Evolutionary conservation across 2,797 vertebrate genomes (phyloP).

Genomic region (Myiothlypis chrysogaster): DNA sequence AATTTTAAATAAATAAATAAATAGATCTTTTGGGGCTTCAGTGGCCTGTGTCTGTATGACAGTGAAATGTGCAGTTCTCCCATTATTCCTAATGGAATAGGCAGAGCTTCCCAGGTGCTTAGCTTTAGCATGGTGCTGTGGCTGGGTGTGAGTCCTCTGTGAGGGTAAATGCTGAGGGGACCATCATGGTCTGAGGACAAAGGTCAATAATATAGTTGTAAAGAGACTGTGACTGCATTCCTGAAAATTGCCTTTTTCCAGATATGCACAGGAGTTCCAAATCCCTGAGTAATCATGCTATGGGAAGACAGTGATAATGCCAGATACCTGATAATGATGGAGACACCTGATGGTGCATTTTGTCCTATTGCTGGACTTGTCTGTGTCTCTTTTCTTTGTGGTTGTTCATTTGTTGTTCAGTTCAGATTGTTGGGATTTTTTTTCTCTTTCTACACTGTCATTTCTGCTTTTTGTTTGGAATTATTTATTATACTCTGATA

Average conservation of each 20-base stretch:
- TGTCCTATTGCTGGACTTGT: neutral
- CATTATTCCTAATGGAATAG: neutral
- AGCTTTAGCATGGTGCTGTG: neutral
- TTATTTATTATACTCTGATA: neutral
- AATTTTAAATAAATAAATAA: neutral
- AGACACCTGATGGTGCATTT: neutral
- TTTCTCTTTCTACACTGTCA: neutral
- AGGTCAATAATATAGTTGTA: rapidly evolving
- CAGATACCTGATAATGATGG: neutral
- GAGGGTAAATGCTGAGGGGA: neutral
- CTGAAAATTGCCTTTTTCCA: neutral
- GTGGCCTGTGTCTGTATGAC: neutral
- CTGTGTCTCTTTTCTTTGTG: neutral
- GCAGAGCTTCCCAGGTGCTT: neutral
- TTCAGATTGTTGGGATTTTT: neutral
- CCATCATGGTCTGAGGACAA: neutral
- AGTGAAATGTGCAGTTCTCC: neutral
- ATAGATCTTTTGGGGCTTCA: neutral
- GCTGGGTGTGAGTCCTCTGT: neutral
- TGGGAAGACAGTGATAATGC: neutral
- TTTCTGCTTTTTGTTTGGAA: neutral
- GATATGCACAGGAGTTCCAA: neutral
- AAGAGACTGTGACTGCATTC: neutral
- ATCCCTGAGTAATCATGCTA: neutral
- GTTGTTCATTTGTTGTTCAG: neutral